Evolutionary conservation across 2,888 invertebrate genomes (phyloP), one percentile per base, ranked within the genome.

Genomic region (Caenorhabditis panamensis): DNA sequence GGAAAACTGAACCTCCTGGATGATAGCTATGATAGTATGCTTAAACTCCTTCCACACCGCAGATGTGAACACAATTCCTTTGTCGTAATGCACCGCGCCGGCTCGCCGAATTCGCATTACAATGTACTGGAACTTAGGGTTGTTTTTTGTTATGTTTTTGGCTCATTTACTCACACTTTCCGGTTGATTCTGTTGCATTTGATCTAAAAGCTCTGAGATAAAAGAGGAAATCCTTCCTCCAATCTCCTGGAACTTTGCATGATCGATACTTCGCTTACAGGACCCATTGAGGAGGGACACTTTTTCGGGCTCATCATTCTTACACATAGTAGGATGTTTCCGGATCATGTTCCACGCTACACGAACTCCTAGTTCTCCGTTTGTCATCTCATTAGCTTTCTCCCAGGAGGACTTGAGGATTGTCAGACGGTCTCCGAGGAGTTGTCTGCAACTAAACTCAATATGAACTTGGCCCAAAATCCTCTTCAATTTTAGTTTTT

Each of bases 41-140:
- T 89, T 89, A 82, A 89, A 89, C 56, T 89, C 89, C 24, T 86
- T 85, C 87, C 88, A 89, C 3, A 87, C 87, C 2, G 84, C 79
- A 1, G 88, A 84, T 24, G 84, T 63, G 64, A 89, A 84, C 18
- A 79, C 81, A 37, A 89, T 84, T n/a, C 84, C 83, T n/a, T 84
- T 75, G 56, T 89, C 82, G 59, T 82, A 86, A 62, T 89, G 89
- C 28, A 89, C 78, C 5, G 86, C 87, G 1, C 89, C 89, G 20
- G 87, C 84, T 13, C 85, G 73, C 13, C 88, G 85, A 5, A 89
- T 85, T 22, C 85, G 63, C 79, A 84, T 69, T 8, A 82, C 79
- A 18, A 88, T 87, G 53, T 82, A 83, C 87, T 88, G 53, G 22
- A 79, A 62, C 47, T 1, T 2, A 71, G 36, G 1, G 53, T 8